Conservation (phyloP, 2,113 vertebrate species). For the Brevimyrus niger region DNA sequence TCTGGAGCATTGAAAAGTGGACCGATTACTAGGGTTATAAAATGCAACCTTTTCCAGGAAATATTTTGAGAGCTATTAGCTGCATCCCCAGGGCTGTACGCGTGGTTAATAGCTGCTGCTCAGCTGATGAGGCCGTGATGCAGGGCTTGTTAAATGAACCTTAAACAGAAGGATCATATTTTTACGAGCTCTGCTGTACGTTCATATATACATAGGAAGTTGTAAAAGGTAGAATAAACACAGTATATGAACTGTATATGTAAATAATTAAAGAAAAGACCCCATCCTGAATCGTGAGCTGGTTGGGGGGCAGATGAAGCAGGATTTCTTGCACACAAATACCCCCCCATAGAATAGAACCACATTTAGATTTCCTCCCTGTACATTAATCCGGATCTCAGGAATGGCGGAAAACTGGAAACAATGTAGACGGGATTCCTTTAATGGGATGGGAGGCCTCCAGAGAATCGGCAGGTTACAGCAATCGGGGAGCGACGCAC, state of each 20-base stretch:
- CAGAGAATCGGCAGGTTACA: background rate
- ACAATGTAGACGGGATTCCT: background rate
- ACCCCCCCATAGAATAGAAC: background rate
- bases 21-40: slow-evolving; percentile 5
- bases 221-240: slow-evolving; percentile 25
- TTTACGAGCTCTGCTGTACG: slow-evolving; percentile 15
- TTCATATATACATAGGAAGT: slow-evolving; percentile 29
- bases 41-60: slow-evolving; percentile 14
- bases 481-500: background rate
- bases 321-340: background rate
- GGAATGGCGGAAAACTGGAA: background rate
- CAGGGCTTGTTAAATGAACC: slow-evolving; percentile 13
- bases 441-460: background rate
- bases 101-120: background rate
- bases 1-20: slow-evolving; percentile 1
- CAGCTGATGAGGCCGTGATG: slow-evolving; percentile 20
- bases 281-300: background rate
- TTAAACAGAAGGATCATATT: slow-evolving; percentile 26
- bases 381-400: background rate
- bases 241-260: slow-evolving; percentile 3
- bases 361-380: background rate
- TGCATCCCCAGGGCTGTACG: background rate
- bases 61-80: slow-evolving; percentile 20
- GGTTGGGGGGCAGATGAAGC: background rate
- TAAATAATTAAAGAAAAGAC: slow-evolving; percentile 10